Evolutionary conservation across 2,888 invertebrate genomes (phyloP), one percentile per base, ranked within the genome.

Genomic region (Anarsia innoxiella): DNA sequence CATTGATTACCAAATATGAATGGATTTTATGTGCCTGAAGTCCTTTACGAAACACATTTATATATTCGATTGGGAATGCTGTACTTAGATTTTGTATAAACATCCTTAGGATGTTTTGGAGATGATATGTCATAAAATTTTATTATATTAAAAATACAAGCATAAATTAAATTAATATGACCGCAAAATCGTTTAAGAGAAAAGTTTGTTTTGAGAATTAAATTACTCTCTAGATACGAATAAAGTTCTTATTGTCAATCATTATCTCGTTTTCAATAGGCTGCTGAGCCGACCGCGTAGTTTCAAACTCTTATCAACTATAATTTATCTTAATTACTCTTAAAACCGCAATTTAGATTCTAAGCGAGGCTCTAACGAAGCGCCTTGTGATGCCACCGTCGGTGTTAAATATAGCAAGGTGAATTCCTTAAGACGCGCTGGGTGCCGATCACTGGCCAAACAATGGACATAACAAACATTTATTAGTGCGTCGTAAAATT

Each of bases 271-370:
- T 39, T 35, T 31, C 35, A 35, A 34, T 29, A 29, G 28, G 12
- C 16, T 26, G 35, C 26, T 27, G 35, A 12, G 63, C 62, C 68
- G 60, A 62, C 65, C 71, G 76, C 72, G 70, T 69, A 62, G 60
- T 62, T 63, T 48, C 41, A 48, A 63, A 60, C 56, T 66, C 63
- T 72, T 80, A 83, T 83, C 82, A 57, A 37, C 53, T 53, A 66
- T 70, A 68, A 80, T 80, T 82, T 70, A 84, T 83, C 83, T 83
- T 82, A 82, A 83, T 80, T 78, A 76, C 66, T 40, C 54, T 66
- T 77, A 79, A 82, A 74, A 60, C 56, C 56, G 60, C 61, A 61
- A 73, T 83, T 82, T 71, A 66, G 73, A 83, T 79, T 76, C 83
- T 64, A 65, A 61, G 56, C 56, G 62, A 55, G 46, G 53, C 56